Conservation (phyloP, 2,797 vertebrate species). For the Sardinella longiceps region DNA sequence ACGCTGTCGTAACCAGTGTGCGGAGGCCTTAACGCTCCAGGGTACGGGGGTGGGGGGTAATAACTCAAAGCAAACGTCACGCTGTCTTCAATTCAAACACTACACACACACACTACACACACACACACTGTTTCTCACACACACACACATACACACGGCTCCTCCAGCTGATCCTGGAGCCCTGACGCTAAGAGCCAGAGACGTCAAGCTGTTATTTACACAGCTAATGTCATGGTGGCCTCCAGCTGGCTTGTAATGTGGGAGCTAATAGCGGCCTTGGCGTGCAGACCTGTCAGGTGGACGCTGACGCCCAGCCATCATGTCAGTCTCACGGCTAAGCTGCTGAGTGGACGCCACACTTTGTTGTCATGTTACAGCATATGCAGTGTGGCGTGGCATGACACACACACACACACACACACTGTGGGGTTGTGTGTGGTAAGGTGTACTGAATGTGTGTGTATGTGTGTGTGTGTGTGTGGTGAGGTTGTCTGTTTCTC, state of each 20-base stretch:
- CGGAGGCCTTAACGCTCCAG: background rate
- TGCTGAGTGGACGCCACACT: background rate
- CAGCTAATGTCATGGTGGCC: background rate
- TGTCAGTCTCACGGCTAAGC: background rate
- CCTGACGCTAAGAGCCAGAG: background rate
- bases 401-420: no score
- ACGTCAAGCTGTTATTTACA: background rate
- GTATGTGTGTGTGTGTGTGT: no score
- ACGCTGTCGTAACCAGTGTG: no score
- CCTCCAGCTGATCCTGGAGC: no score
- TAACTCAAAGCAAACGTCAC: background rate
- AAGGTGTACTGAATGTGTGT: no score
- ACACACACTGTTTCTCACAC: no score
- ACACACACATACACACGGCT: no score
- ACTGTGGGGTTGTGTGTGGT: no score
- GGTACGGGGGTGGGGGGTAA: background rate
- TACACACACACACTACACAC: no score
- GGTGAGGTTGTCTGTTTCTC: no score
- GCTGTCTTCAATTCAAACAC: background rate
- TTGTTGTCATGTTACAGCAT: background rate
- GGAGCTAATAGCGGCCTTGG: background rate
- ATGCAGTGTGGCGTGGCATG: background rate
- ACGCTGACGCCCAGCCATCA: background rate
- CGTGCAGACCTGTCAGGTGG: background rate
- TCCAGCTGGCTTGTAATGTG: conserved; percentile 9